Percentiles rank a stretch among this genome's conserved stretches.
These are phyloP conservation scores for Phalacrocorax aristotelis DNA, from an alignment of 2,113 vertebrate genomes.

Conservation along the genomic window DNA sequence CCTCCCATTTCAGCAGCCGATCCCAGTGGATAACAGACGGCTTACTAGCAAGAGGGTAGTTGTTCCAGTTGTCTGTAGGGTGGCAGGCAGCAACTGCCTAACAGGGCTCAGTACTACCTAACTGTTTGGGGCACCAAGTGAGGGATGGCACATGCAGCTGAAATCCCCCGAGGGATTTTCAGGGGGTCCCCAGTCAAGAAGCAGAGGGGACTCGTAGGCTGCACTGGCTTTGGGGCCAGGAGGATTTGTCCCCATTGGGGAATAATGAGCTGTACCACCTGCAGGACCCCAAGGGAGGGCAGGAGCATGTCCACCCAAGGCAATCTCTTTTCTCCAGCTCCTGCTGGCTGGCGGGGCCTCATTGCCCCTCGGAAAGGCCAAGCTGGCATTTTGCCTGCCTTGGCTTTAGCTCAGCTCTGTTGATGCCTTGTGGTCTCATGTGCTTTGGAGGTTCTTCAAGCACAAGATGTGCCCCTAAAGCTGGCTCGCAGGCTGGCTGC, in stretches of 20 bases:
- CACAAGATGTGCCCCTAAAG: background rate
- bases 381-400: background rate
- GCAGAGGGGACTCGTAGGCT: background rate
- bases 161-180: background rate
- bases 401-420: background rate
- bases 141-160: background rate
- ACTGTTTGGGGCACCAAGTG: background rate
- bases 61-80: background rate
- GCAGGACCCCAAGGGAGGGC: background rate
- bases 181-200: background rate
- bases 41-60: background rate
- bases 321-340: background rate
- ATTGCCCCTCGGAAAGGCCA: background rate
- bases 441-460: slow-evolving; percentile 22
- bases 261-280: background rate
- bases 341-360: background rate
- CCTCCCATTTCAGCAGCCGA: background rate
- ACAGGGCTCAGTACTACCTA: background rate
- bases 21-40: background rate
- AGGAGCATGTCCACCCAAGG: background rate
- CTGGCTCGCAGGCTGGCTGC: background rate
- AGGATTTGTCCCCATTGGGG: background rate
- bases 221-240: background rate
- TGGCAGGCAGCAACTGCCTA: background rate
- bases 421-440: background rate